Percentiles rank a stretch among this genome's conserved stretches.
phyloP scores from a whole-genome alignment of 1,140 invertebrate species.

The Heliconius congener region DNA sequence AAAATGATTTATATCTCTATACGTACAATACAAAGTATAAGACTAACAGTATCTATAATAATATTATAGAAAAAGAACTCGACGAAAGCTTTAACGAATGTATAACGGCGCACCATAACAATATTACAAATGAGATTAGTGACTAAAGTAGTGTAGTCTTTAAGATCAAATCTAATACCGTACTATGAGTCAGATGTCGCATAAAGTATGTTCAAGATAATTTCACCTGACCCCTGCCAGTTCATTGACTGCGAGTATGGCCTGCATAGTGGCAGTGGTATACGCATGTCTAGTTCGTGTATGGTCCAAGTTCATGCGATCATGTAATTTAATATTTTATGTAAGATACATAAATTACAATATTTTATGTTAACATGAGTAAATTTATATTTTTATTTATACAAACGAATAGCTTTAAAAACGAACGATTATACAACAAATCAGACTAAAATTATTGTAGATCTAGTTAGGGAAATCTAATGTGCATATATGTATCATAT shows the following conservation, averaged over 20 bases:
- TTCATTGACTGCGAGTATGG: conserved; percentile 74
- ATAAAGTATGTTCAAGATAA: conserved; percentile 69
- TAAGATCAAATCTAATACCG: conserved; percentile 18
- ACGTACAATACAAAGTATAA: not conserved
- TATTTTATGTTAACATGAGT: no score
- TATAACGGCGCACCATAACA: not conserved
- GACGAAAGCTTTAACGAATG: not conserved
- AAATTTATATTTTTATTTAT: no score
- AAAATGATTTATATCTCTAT: no score
- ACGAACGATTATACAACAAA: no score
- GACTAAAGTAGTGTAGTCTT: not conserved
- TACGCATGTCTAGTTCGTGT: conserved; percentile 68
- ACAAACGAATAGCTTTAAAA: no score
- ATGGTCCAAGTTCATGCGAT: conserved; percentile 39
- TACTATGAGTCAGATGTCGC: conserved; percentile 72
- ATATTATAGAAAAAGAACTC: not conserved
- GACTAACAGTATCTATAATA: not conserved
- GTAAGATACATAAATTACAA: no score
- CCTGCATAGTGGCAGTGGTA: conserved; percentile 71
- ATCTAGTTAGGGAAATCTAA: no score
- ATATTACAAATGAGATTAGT: not conserved
- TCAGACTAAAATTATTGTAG: no score
- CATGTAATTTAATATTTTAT: not conserved
- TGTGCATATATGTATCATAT: no score
- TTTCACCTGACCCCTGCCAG: conserved; percentile 79